Percentiles rank a stretch among this genome's conserved stretches.
phyloP scores from a whole-genome alignment of 2,888 invertebrate genomes.

The Lycaena phlaeas region DNA sequence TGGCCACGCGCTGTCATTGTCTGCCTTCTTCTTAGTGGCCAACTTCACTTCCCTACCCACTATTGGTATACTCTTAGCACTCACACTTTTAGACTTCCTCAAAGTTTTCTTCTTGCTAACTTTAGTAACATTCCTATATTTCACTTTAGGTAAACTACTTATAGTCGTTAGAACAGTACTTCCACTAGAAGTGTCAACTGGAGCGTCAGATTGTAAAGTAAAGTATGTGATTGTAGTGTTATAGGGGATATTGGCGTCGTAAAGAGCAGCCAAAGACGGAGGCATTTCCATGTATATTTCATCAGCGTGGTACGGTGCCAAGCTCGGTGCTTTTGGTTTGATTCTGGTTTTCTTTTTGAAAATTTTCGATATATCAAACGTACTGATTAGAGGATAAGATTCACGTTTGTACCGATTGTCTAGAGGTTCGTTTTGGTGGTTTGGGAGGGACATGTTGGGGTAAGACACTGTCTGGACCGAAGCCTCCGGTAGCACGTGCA shows the following conservation, averaged over 20 bases:
- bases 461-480: not conserved
- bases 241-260: not conserved
- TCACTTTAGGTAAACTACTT: not conserved
- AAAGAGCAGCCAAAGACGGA: not conserved
- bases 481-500: conserved; percentile 14
- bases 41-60: conserved; percentile 41
- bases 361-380: conserved; percentile 49
- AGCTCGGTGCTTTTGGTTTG: conserved; percentile 27
- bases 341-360: conserved; percentile 35
- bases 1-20: conserved; percentile 74
- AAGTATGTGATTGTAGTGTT: too few species aligned
- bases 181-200: too few species aligned
- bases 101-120: conserved; percentile 9
- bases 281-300: conserved; percentile 3
- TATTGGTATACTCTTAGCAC: not conserved
- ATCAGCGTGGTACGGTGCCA: conserved; percentile 28
- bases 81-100: conserved; percentile 23
- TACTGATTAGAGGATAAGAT: conserved; percentile 42
- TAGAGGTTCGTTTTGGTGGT: not conserved
- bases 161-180: not conserved
- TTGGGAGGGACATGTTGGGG: conserved; percentile 5
- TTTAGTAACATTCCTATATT: not conserved
- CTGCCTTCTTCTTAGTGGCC: conserved; percentile 33
- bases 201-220: too few species aligned
- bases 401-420: conserved; percentile 23